Evolutionary conservation across 1,140 invertebrate genomes (phyloP), one percentile per base, ranked within the genome.

Genomic region (Bombus superbus): DNA sequence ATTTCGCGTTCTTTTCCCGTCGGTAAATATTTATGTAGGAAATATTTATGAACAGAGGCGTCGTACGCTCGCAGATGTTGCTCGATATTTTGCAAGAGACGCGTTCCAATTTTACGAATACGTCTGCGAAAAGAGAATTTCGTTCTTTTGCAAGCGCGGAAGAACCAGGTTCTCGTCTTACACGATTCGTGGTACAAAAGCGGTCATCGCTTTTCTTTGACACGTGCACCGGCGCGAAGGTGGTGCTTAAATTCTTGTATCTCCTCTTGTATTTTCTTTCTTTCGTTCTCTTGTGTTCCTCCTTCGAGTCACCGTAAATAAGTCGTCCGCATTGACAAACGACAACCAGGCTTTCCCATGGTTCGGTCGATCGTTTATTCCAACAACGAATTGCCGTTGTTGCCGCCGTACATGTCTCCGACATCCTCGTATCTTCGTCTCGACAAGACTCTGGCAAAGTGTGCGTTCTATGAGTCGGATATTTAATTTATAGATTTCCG

Each of bases 251-350:
- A 72, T 72, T 40, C 38, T 40, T 42, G 38, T 72, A 72, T 42
- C 25, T 42, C 69, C 25, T 15, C 25, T 38, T 38, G 66, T 68
- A 38, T 68, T 38, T 72, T 25, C 25, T 28, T 28, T 13, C 69
- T 72, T 72, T 72, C 69, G 25, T 72, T n/a, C 38, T 25, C 69
- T 40, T 72, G 69, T 72, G 25, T 72, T 72, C 69, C 40, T 72
- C 69, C 5, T n/a, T 42, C 10, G 15, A n/a, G 38, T n/a, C 25
- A 40, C 38, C 69, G 69, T 72, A 72, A 72, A 72, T 40, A 72
- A 72, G 69, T 72, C 69, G 64, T 66, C 2, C 32, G 38, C 69
- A 72, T 40, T 72, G 69, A 72, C 69, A 72, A 72, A 72, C 69
- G 69, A 32, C 69, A 28, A 42, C 35, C 28, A 72, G 69, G 69